These are phyloP conservation scores for Mormyrus iriodes DNA, from an alignment of 2,113 vertebrate genomes.

Conservation along the genomic window DNA sequence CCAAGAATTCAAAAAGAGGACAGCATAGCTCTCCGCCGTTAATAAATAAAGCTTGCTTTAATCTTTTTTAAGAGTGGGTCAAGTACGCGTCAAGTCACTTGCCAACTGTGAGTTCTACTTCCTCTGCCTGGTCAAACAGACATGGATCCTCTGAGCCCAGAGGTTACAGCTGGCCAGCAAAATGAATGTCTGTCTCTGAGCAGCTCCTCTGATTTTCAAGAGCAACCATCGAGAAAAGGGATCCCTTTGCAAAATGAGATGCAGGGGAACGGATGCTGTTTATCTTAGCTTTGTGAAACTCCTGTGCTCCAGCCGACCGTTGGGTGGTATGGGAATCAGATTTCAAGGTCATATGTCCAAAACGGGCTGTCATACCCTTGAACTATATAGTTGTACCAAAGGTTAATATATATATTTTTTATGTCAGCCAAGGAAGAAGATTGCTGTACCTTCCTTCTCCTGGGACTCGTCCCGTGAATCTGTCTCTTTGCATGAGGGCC, in stretches of 20 bases:
- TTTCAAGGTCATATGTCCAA: neutral
- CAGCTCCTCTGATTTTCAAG: neutral
- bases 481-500: constrained; percentile 22
- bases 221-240: neutral
- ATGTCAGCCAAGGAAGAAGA: neutral
- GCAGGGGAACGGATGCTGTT: neutral
- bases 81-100: neutral
- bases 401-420: neutral
- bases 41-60: neutral
- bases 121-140: neutral
- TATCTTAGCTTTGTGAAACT: neutral
- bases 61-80: neutral
- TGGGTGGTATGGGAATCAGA: neutral
- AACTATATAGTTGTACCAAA: neutral
- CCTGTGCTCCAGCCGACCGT: neutral
- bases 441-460: constrained; percentile 42
- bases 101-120: neutral
- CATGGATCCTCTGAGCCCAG: neutral
- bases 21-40: neutral
- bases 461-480: constrained; percentile 37
- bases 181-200: neutral
- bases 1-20: neutral
- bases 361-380: neutral
- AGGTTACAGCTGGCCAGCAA: too few relatives aligned
- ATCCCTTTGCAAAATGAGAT: neutral